A percentile compares a stretch with the other conserved stretches of the same genome.
phyloP scores from a whole-genome alignment of 2,888 invertebrate species.

The Sicus ferrugineus region DNA sequence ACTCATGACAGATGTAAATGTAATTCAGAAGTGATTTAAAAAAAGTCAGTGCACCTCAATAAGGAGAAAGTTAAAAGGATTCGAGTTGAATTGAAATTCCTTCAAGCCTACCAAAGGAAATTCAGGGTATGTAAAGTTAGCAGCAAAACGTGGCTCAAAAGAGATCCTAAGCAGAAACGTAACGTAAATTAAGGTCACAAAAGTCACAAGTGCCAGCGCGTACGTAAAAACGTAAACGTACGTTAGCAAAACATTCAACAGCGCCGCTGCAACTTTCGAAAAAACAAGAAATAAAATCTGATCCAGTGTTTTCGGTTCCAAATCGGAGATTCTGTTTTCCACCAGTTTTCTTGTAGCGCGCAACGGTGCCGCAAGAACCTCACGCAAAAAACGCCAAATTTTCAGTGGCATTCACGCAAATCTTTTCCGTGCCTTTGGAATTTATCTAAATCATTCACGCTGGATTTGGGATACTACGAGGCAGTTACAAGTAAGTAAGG shows the following conservation, averaged over 20 bases:
- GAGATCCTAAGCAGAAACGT: constrained; percentile 11
- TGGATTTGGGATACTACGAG: constrained; percentile 66
- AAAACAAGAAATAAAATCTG: constrained; percentile 23
- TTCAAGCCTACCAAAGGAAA: not conserved
- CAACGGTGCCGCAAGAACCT: not conserved
- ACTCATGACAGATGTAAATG: constrained; percentile 4
- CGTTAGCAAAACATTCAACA: constrained; percentile 19
- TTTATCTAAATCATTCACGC: constrained; percentile 60
- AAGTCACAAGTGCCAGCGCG: constrained; percentile 22
- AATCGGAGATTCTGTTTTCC: constrained; percentile 1
- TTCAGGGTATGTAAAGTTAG: not conserved
- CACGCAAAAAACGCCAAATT: not conserved
- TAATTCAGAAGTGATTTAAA: constrained; percentile 13
- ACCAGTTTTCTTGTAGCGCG: not conserved
- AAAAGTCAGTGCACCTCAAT: too few species aligned
- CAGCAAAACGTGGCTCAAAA: not conserved
- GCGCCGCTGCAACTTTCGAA: constrained; percentile 7
- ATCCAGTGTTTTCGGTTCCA: constrained; percentile 25
- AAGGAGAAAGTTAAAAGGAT: not conserved
- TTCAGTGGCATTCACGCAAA: constrained; percentile 1
- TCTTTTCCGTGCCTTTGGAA: constrained; percentile 33
- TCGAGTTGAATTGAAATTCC: not conserved
- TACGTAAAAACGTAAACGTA: constrained; percentile 5
- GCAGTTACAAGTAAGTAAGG: constrained; percentile 64
- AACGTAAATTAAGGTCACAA: constrained; percentile 31